Evolutionary conservation across 2,113 vertebrate genomes (phyloP).

Genomic region (Gambusia affinis): DNA sequence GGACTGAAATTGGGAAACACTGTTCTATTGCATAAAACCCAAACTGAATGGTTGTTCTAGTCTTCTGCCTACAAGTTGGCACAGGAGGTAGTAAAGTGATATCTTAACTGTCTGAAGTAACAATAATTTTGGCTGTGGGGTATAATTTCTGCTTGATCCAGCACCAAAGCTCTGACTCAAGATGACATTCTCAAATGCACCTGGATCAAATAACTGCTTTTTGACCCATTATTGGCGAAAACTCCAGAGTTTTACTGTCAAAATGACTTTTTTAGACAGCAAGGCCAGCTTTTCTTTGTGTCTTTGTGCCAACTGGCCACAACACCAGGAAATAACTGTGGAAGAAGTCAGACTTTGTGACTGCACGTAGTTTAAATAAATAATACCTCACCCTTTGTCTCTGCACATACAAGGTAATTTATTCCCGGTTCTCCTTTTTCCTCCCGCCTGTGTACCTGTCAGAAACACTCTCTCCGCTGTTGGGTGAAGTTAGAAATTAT

Average conservation of each 20-base stretch:
- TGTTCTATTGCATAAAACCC: not conserved
- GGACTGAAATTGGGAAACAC: too few species aligned
- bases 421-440: constrained; percentile 24
- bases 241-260: not conserved
- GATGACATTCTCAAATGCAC: not conserved
- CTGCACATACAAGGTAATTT: constrained; percentile 31
- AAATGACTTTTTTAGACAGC: not conserved
- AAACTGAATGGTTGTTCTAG: not conserved
- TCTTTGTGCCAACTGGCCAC: constrained; percentile 8
- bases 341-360: constrained; percentile 29
- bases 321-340: constrained; percentile 6
- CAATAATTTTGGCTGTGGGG: not conserved
- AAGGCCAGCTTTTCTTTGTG: constrained; percentile 5
- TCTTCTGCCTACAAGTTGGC: not conserved
- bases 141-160: constrained; percentile 2
- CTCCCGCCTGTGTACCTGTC: constrained; percentile 23
- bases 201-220: constrained; percentile 7
- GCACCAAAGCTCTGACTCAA: constrained; percentile 2
- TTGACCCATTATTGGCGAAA: not conserved
- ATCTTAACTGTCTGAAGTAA: not conserved
- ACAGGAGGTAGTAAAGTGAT: not conserved
- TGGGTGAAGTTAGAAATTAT: constrained; percentile 23
- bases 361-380: constrained; percentile 35
- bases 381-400: constrained; percentile 36
- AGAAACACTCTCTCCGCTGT: constrained; percentile 20